Evolutionary conservation across 2,113 vertebrate species (phyloP), one percentile per base, ranked within the genome.

Genomic region (Pterocles burchelli): DNA sequence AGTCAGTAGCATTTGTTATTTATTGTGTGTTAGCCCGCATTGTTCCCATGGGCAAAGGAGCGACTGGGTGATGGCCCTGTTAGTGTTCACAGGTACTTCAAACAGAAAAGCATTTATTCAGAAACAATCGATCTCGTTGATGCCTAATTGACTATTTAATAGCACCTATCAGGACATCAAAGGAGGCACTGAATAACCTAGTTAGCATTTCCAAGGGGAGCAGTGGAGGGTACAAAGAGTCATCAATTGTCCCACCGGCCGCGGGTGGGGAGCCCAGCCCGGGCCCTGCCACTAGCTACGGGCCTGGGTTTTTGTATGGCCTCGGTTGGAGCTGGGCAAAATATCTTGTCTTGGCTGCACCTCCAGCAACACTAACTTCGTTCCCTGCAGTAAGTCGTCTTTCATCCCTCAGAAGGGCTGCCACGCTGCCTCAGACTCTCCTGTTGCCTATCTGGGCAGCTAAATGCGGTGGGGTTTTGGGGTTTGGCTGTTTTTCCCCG

Each of bases 61-160:
- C 45, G 79, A 7, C 48, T 20, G 83, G 62, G 38, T 33, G 90
- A 83, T 80, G 91, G 85, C 52, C 77, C 88, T 63, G 89, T 90
- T 85, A 81, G 92, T 67, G 90, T 65, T 95, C 96, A 28, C 89
- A 74, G 94, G 68, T 93, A 88, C 96, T 96, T 97, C 96, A 97
- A 97, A 97, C 92, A 89, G 87, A 65, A 87, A 48, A 85, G 88
- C 79, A 18, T 59, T 81, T 73, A 89, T 96, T 94, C 93, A 81
- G 52, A 90, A 94, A 88, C 86, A 86, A 94, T 97, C 95, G 74
- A 93, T 97, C 94, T 96, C 91, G 88, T 59, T 96, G 94, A 88
- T 95, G 95, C 90, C 95, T 97, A 97, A 97, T 97, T 93, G 97
- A 94, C 96, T 96, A 89, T 92, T 88, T 97, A 97, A 97, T 96